Evolutionary conservation across 2,797 vertebrate genomes (phyloP), one percentile per base, ranked within the genome.

Genomic region (Mionectes olivaceus): DNA sequence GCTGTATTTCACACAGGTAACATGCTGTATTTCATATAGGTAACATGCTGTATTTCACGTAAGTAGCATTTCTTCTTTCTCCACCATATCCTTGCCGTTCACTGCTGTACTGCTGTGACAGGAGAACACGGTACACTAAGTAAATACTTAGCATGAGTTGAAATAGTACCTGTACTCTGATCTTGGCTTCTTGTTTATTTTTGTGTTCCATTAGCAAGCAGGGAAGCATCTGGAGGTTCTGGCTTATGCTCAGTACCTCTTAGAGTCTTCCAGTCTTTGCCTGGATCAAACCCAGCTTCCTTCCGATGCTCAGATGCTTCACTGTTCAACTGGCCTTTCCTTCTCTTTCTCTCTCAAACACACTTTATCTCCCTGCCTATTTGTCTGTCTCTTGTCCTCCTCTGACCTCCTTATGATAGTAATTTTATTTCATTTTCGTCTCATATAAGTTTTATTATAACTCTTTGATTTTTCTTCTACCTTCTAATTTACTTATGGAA

Each of bases 211-310:
- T 75, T 49, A 69, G 50, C 43, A 90, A 68, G 28, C 47, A 75
- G 50, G 28, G 79, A 44, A 89, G 87, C 63, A 53, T 76, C 74
- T 80, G 41, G 12, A 56, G 32, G 21, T 65, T 56, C 67, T 94
- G 78, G 49, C 70, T 89, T 67, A n/a, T 19, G n/a, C 57, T 65
- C 3, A 4, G 30, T 65, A 61, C 61, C 32, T 87, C 39, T 60
- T 67, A 32, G 47, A 60, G 76, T 41, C 43, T 92, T 87, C 55
- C 77, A 71, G 43, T 39, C 47, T 82, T 85, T 70, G 41, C 55
- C 78, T 93, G 89, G 79, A 83, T 83, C 73, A 83, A 65, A 61
- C 57, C 69, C 89, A 94, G 57, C 73, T 86, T 91, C 73, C 37
- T 81, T 55, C 43, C 76, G 19, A 3, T 59, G 69, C 41, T 92